Base-by-base conservation (phyloP, 2,888 invertebrate genomes). In the Sepiola atlantica region DNA sequence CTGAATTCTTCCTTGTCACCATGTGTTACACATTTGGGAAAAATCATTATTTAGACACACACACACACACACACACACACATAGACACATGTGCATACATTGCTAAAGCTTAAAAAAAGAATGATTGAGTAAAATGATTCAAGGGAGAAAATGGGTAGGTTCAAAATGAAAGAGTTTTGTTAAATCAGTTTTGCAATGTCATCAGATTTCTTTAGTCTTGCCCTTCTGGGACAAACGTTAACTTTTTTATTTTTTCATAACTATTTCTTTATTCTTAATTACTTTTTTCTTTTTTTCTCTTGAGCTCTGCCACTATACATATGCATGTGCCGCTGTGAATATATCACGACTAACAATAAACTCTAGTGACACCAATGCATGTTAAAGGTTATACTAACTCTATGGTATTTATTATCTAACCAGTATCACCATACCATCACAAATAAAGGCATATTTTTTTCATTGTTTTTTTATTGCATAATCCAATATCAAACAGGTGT, bases 1-100 rank as follows among this genome's bases (percentile, higher is more conserved):
- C n/a, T n/a, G 77, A 77, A 77, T 77, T 77, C 77, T 77, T 32
- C 77, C 77, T 77, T 77, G 77, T 77, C 32, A 77, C 77, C 77
- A 77, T 77, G n/a, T 77, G 77, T 77, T 77, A 77, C 77, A 77
- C 77, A 77, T 77, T 77, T n/a, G n/a, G 77, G n/a, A 77, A n/a
- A n/a, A 77, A 77, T n/a, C 18, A 18, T 32, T 32, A 77, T 77
- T 14, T 1, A n/a, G n/a, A 77, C n/a, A 77, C 77, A 77, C n/a
- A 77, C 4, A 77, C 45, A 8, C 45, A 45, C 45, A 45, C 45
- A 45, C 12, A 14, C 77, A n/a, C 14, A 77, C 77, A 77, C 45
- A n/a, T 16, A 77, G n/a, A 77, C 77, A 77, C n/a, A 77, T 16
- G 32, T 14, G n/a, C 77, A 77, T n/a, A 77, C 77, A 77, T 77